Evolutionary conservation across 2,888 invertebrate genomes (phyloP), one percentile per base, ranked within the genome.

Genomic region (Bembecia ichneumoniformis): DNA sequence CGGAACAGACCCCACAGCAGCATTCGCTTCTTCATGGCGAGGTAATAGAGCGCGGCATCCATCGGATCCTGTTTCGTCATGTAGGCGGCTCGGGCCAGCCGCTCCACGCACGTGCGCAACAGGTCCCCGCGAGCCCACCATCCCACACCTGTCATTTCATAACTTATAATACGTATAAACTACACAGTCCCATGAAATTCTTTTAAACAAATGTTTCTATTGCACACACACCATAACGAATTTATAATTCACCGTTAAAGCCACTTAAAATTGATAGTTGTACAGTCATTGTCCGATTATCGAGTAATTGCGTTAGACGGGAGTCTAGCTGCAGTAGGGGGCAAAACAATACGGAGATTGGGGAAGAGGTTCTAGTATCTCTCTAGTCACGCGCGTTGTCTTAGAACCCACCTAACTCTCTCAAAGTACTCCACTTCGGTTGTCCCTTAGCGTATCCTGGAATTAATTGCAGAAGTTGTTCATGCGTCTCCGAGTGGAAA

Each of bases 21-120:
- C 65, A 94, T 97, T 68, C 99, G 97, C 88, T 99, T 99, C 79
- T 94, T 97, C 96, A 99, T 96, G 1, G 99, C 99, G 56, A 99
- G 88, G 78, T 99, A 99, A 74, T 95, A 99, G 2, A 99, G 88
- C 0, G 99, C 98, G 0, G 99, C 98, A 72, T 99, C 99, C 82
- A 99, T 90, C 0, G 99, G 99, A 71, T 99, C 97, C 71, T 97
- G 96, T 49, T 95, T 93, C 3, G 89, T 83, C 82, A 96, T 96
- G 80, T 96, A 99, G 0, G 98, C 93, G 1, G 96, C 93, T 71
- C 98, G 98, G 0, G 99, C 98, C 28, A 99, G 89, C 68, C 95
- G 95, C 73, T 99, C 98, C 11, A 99, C 91, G 68, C 95, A 94
- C 11, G 91, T 91, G 49, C 93, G 92, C 20, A 99, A 87, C 1